Evolutionary conservation across 2,113 vertebrate genomes (phyloP).

Genomic region (Rhinolophus sinicus): DNA sequence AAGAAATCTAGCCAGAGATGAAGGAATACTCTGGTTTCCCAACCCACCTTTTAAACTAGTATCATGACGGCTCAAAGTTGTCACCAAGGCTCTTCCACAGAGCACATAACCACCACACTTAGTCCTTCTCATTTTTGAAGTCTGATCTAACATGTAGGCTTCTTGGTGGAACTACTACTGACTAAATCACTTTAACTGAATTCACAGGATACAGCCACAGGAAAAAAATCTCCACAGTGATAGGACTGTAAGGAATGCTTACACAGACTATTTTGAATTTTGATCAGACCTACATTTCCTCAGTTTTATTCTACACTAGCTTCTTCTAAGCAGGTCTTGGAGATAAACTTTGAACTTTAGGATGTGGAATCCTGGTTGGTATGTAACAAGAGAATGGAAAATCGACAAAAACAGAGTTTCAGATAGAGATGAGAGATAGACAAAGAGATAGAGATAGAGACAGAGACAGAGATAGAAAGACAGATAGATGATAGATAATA

Average conservation of each 20-base stretch:
- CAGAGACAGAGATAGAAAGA: neutral
- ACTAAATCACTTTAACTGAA: neutral
- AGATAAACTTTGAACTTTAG: neutral
- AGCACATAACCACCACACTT: neutral
- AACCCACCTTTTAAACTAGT: neutral
- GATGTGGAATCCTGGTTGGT: neutral
- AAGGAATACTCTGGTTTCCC: neutral
- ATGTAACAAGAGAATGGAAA: neutral
- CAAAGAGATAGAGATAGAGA: neutral
- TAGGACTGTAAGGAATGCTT: neutral
- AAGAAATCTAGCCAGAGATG: neutral
- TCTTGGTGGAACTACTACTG: neutral
- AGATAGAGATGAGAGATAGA: neutral
- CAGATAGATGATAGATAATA: no score
- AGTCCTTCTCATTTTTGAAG: neutral
- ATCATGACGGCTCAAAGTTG: neutral
- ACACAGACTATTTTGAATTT: neutral
- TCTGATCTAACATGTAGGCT: neutral
- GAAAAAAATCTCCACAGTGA: neutral
- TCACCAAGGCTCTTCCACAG: neutral
- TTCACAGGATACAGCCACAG: neutral
- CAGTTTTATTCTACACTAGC: neutral
- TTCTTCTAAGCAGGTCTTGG: neutral
- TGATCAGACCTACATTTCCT: neutral
- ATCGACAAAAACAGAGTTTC: neutral